A percentile compares a stretch with the other conserved stretches of the same genome.
Evolutionary conservation across 35 echinoderm and acorn worm species (phyloP).

Genomic region (Stichopus chloronotus): DNA sequence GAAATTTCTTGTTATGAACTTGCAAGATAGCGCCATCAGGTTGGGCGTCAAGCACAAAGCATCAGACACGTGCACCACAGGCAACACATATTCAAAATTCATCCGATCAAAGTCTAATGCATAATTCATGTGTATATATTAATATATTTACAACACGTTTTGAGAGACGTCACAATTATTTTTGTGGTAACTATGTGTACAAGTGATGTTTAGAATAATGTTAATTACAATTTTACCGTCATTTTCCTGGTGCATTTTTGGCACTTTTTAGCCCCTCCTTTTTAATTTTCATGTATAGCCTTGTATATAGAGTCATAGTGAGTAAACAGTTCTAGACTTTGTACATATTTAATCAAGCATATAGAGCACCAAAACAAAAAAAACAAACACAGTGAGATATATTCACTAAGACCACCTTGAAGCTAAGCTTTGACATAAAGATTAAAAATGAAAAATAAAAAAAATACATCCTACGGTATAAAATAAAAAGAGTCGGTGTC

Average conservation of each 20-base stretch:
- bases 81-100: too few relatives aligned
- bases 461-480: neutral
- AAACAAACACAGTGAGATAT: neutral
- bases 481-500: neutral
- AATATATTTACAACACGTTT: too few relatives aligned
- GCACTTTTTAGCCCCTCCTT: neutral
- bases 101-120: too few relatives aligned
- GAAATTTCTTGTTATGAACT: too few relatives aligned
- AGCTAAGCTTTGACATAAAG: neutral
- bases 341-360: neutral
- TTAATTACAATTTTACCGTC: neutral
- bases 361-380: neutral
- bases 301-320: neutral
- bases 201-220: too few relatives aligned
- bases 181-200: too few relatives aligned
- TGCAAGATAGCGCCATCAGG: too few relatives aligned
- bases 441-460: neutral
- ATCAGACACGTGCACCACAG: too few relatives aligned
- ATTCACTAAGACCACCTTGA: neutral
- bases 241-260: neutral
- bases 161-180: too few relatives aligned
- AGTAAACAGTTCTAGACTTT: neutral
- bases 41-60: too few relatives aligned
- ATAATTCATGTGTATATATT: too few relatives aligned
- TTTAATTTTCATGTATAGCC: neutral